Evolutionary conservation across 2,113 vertebrate genomes (phyloP).

Genomic region (Reinhardtius hippoglossoides): DNA sequence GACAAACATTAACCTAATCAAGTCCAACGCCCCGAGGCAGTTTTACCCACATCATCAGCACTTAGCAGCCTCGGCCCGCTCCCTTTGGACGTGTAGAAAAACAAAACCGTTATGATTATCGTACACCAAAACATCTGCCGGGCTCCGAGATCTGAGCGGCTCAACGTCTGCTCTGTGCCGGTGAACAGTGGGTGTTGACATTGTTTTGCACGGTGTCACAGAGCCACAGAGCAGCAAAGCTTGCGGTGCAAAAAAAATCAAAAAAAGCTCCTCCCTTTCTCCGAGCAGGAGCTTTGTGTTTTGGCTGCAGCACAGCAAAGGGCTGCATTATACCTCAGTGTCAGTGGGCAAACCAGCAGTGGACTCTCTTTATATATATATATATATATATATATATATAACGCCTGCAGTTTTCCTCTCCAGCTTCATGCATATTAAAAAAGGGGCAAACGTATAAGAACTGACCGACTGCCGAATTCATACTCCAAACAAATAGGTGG

Average conservation of each 20-base stretch:
- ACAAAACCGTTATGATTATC: slow-evolving; percentile 18
- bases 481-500: background rate
- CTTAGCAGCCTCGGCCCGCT: slow-evolving; percentile 10
- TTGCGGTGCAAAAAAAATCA: slow-evolving; percentile 29
- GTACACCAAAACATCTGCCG: slow-evolving; percentile 20
- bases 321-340: slow-evolving; percentile 52
- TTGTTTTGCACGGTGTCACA: slow-evolving; percentile 42
- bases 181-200: slow-evolving; percentile 14
- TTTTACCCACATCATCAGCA: background rate
- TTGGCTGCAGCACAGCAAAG: slow-evolving; percentile 54
- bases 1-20: slow-evolving; percentile 12
- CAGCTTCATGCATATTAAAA: slow-evolving; percentile 38
- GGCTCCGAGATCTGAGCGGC: background rate
- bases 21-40: background rate
- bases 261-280: too few relatives aligned
- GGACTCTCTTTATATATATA: slow-evolving; percentile 23
- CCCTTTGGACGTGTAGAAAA: slow-evolving; percentile 19
- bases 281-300: slow-evolving; percentile 45
- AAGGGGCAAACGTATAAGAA: background rate
- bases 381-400: slow-evolving; percentile 19
- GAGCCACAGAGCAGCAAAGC: slow-evolving; percentile 34
- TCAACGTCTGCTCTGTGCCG: slow-evolving; percentile 28
- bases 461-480: background rate
- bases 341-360: slow-evolving; percentile 37
- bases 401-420: slow-evolving; percentile 26